Conservation (phyloP, 2,113 vertebrate species). For the Centropristis striata region DNA sequence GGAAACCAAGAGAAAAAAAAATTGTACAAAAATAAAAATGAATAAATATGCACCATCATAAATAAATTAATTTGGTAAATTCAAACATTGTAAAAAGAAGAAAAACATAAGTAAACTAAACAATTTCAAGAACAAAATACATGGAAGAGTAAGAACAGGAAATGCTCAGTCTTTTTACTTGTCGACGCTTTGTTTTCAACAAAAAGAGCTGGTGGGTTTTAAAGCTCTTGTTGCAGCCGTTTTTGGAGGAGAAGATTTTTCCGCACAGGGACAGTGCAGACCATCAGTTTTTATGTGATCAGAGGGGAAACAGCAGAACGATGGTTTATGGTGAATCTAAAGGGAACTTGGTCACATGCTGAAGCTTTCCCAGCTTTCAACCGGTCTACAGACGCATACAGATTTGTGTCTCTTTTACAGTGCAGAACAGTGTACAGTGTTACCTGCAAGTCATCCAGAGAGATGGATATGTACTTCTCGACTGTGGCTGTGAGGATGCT, state of each 20-base stretch:
- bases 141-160: slow-evolving; percentile 40
- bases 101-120: slow-evolving; percentile 72
- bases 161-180: slow-evolving; percentile 36
- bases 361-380: slow-evolving; percentile 19
- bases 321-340: slow-evolving; percentile 9
- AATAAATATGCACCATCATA: slow-evolving; percentile 86
- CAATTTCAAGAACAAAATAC: slow-evolving; percentile 63
- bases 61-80: slow-evolving; percentile 86
- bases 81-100: slow-evolving; percentile 72
- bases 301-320: slow-evolving; percentile 21
- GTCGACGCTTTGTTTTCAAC: background rate
- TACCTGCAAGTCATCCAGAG: slow-evolving; percentile 20
- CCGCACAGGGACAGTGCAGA: background rate
- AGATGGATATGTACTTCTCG: slow-evolving; percentile 35
- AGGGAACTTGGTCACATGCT: slow-evolving; percentile 20
- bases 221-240: slow-evolving; percentile 43
- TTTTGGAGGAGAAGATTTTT: slow-evolving; percentile 30
- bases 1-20: slow-evolving; percentile 37
- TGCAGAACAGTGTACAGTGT: slow-evolving; percentile 42
- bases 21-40: slow-evolving; percentile 81
- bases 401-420: slow-evolving; percentile 50
- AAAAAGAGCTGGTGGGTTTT: slow-evolving; percentile 22
- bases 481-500: slow-evolving; percentile 25
- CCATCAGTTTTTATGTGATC: slow-evolving; percentile 19
- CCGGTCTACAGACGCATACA: slow-evolving; percentile 21